A percentile compares a stretch with the other conserved stretches of the same genome.
Conservation (phyloP, 1,140 invertebrate genomes). For the Sminthurinus signatus region DNA sequence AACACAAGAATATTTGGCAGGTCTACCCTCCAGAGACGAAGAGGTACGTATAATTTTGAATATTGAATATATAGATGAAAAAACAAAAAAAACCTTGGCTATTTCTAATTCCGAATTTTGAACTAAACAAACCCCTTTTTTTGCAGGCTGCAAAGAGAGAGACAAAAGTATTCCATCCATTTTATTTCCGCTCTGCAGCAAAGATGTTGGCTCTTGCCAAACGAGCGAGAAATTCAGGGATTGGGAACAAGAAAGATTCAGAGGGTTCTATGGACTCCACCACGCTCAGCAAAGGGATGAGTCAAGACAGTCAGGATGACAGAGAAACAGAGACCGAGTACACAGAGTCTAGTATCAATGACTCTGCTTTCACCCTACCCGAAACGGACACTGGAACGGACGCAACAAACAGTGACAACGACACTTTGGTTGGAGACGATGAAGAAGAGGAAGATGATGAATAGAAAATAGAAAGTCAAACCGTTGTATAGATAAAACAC, state of each 20-base stretch:
- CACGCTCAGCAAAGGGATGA: not conserved
- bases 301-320: not conserved
- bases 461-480: not conserved
- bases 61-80: no score
- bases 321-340: not conserved
- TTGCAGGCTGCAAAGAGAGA: constrained; percentile 27
- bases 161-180: constrained; percentile 16
- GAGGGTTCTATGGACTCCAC: no score
- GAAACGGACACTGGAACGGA: constrained; percentile 4
- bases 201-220: constrained; percentile 33
- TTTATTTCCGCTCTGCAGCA: constrained; percentile 30
- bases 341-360: not conserved
- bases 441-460: constrained; percentile 2
- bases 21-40: constrained; percentile 64
- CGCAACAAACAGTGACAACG: not conserved
- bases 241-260: not conserved
- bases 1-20: constrained; percentile 58
- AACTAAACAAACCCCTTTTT: constrained; percentile 7
- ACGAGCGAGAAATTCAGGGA: constrained; percentile 12
- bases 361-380: not conserved
- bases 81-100: no score
- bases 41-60: constrained; percentile 48
- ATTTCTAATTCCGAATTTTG: no score
- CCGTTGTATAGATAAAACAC: no score
- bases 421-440: not conserved